A percentile compares a stretch with the other conserved stretches of the same genome.
These are phyloP conservation scores for Rhogogaster chlorosoma DNA, from an alignment of 2,888 invertebrate genomes.

Conservation along the genomic window DNA sequence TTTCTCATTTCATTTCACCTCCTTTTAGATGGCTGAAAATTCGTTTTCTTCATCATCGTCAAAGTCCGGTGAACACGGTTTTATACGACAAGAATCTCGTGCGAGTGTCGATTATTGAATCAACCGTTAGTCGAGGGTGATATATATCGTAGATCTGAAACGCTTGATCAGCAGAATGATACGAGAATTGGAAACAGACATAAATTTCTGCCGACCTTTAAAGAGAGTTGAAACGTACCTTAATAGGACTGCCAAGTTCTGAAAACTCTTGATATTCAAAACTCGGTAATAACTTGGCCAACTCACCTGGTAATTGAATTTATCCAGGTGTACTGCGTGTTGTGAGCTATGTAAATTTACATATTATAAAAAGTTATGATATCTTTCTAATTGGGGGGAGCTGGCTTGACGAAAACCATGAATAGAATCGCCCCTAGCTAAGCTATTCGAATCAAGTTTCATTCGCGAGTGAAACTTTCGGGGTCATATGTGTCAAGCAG, in stretches of 20 bases:
- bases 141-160: background rate
- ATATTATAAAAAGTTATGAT: background rate
- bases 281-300: constrained; percentile 13
- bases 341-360: background rate
- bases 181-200: background rate
- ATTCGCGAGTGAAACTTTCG: too few species aligned
- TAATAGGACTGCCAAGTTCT: background rate
- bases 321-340: background rate
- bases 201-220: background rate
- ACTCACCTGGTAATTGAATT: constrained; percentile 22
- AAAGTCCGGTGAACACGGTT: background rate
- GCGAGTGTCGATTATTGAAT: background rate
- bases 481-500: background rate
- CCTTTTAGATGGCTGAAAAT: too few species aligned
- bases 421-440: too few species aligned
- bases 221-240: background rate
- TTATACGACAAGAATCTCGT: background rate
- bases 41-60: background rate
- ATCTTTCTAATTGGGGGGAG: background rate
- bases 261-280: constrained; percentile 30
- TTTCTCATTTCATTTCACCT: background rate
- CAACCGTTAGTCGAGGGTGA: background rate
- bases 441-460: too few species aligned
- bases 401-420: background rate
- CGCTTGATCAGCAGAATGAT: background rate